These are phyloP conservation scores for Pocillopora meandrina DNA, from an alignment of 92 coral and sea anemone genomes.

Conservation along the genomic window DNA sequence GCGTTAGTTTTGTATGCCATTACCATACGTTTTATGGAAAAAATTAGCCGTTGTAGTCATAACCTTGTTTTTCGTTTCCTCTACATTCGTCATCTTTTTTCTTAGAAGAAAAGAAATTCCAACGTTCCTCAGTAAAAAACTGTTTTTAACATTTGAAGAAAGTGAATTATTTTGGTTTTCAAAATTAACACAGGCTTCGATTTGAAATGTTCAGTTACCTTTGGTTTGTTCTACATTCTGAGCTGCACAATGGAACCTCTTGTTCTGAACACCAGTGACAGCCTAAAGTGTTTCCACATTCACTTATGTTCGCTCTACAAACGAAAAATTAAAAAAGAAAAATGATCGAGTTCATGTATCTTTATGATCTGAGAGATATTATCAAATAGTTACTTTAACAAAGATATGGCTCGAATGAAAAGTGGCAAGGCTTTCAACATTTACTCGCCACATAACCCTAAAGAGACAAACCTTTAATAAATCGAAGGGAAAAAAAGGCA, in stretches of 20 bases:
- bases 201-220: conserved; percentile 24
- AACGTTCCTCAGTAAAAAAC: too few species aligned
- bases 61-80: too few species aligned
- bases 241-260: conserved; percentile 23
- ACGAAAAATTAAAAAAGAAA: not conserved
- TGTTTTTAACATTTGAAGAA: too few species aligned
- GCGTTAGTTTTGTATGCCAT: not conserved
- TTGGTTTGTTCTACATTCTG: conserved; percentile 48
- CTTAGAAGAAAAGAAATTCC: too few species aligned
- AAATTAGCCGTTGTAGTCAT: not conserved
- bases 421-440: too few species aligned
- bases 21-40: not conserved
- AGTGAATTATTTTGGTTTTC: not conserved
- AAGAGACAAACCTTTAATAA: too few species aligned
- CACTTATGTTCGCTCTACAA: conserved; percentile 15
- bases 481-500: too few species aligned
- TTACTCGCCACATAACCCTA: too few species aligned
- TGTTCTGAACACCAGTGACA: conserved; percentile 52
- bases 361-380: not conserved
- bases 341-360: not conserved
- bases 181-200: not conserved
- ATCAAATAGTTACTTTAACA: too few species aligned
- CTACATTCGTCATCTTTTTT: too few species aligned
- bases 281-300: conserved; percentile 19
- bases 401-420: too few species aligned